A percentile compares a stretch with the other conserved stretches of the same genome.
phyloP scores from a whole-genome alignment of 2,113 vertebrate species.

The Hemiscyllium ocellatum region DNA sequence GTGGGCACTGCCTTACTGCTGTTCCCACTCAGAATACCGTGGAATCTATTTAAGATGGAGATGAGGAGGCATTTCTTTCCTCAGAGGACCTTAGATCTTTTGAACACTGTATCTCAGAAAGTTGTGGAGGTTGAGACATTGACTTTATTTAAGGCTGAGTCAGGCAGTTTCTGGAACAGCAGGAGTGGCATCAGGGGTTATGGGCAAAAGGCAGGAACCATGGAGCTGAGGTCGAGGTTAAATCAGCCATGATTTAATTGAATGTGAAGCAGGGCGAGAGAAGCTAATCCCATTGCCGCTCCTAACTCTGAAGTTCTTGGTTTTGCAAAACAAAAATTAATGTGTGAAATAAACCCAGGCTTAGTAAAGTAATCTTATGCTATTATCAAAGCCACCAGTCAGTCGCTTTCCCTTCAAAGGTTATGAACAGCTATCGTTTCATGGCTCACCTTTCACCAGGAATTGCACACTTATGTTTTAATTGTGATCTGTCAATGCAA shows the following conservation, averaged over 20 bases:
- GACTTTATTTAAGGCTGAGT: neutral
- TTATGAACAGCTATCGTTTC: neutral
- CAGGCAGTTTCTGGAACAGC: neutral
- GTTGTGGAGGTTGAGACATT: no score
- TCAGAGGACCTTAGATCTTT: no score
- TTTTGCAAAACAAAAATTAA: neutral
- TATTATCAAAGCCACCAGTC: neutral
- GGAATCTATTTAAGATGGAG: no score
- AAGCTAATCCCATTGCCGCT: neutral
- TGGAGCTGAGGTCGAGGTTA: neutral
- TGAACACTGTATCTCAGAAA: no score
- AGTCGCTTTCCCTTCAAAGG: neutral
- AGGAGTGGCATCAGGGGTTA: no score
- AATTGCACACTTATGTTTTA: neutral
- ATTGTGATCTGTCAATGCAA: neutral
- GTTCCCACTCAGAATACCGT: no score
- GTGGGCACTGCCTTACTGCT: no score
- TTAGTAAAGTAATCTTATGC: neutral
- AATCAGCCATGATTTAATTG: neutral
- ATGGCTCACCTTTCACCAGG: neutral
- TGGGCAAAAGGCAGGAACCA: neutral
- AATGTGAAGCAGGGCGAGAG: neutral
- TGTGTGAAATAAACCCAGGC: neutral
- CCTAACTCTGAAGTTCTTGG: neutral
- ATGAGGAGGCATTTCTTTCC: no score